These are phyloP conservation scores for Augochlorella aurata DNA, from an alignment of 2,888 invertebrate species.

Conservation along the genomic window DNA sequence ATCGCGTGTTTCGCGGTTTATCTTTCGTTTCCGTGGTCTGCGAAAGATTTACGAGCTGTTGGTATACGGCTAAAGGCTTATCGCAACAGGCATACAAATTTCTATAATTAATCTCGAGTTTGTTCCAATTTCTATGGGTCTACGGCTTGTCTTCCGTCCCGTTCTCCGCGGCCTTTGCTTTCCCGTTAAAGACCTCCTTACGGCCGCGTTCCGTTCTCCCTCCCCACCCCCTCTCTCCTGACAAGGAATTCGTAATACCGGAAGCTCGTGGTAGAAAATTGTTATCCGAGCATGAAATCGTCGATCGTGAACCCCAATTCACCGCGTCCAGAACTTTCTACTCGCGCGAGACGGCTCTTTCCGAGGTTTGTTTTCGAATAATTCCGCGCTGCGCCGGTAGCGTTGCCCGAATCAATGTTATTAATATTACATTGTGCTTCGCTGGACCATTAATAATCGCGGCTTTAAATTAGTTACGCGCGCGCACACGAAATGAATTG, in stretches of 20 bases:
- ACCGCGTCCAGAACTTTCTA: neutral
- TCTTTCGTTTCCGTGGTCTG: neutral
- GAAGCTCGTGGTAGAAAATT: neutral
- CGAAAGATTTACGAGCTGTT: neutral
- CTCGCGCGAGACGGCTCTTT: neutral
- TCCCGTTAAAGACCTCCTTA: too few relatives aligned
- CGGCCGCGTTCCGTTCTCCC: too few relatives aligned
- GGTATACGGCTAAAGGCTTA: neutral
- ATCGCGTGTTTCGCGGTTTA: neutral
- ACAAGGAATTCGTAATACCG: neutral
- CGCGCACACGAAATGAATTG: constrained; percentile 57
- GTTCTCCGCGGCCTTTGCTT: neutral
- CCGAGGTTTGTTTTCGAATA: neutral
- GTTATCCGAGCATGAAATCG: neutral
- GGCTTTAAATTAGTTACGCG: constrained; percentile 59
- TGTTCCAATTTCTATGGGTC: neutral
- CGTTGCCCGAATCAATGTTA: constrained; percentile 48
- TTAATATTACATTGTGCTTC: constrained; percentile 59
- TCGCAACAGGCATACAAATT: neutral
- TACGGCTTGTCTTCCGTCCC: neutral
- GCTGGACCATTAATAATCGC: constrained; percentile 55
- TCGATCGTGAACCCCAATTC: neutral
- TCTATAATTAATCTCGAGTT: neutral
- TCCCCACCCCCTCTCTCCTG: neutral
- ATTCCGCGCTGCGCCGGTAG: neutral